These are phyloP conservation scores for Platerodrilus igneus DNA, from an alignment of 2,888 invertebrate species.

Conservation along the genomic window DNA sequence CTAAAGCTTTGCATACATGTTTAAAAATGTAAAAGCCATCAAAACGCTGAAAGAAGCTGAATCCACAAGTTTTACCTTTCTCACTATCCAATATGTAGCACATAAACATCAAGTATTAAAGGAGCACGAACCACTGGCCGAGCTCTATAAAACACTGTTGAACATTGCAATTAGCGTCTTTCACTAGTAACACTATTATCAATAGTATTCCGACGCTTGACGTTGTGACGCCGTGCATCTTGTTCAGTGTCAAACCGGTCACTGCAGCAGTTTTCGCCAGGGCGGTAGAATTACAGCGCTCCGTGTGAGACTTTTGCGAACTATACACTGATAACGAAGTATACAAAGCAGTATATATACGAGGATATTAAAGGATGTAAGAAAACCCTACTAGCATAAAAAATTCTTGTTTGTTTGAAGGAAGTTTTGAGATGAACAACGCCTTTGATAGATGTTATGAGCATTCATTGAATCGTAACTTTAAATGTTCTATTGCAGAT, in stretches of 20 bases:
- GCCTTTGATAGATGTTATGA: too few species aligned
- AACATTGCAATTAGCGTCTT: slow-evolving; percentile 32
- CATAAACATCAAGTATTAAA: slow-evolving; percentile 21
- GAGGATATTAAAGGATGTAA: too few species aligned
- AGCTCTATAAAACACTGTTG: slow-evolving; percentile 29
- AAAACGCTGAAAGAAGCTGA: too few species aligned
- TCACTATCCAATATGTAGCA: slow-evolving; percentile 25
- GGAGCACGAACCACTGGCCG: slow-evolving; percentile 21
- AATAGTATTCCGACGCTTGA: slow-evolving; percentile 25
- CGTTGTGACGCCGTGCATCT: slow-evolving; percentile 41
- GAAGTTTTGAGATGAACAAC: too few species aligned
- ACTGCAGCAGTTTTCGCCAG: slow-evolving; percentile 48
- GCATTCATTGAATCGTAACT: too few species aligned
- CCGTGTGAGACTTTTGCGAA: slow-evolving; percentile 40
- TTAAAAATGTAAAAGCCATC: too few species aligned
- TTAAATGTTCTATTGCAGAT: too few species aligned
- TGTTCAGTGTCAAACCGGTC: slow-evolving; percentile 42
- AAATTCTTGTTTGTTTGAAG: too few species aligned
- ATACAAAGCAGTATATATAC: slow-evolving; percentile 9
- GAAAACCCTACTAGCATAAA: too few species aligned
- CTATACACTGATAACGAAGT: slow-evolving; percentile 20
- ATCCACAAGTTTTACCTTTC: slow-evolving; percentile 25
- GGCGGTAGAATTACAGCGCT: slow-evolving; percentile 43
- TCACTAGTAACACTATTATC: slow-evolving; percentile 36
- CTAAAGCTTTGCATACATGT: too few species aligned